Evolutionary conservation across 2,797 vertebrate species (phyloP).

Genomic region (Syndactyla subalaris): DNA sequence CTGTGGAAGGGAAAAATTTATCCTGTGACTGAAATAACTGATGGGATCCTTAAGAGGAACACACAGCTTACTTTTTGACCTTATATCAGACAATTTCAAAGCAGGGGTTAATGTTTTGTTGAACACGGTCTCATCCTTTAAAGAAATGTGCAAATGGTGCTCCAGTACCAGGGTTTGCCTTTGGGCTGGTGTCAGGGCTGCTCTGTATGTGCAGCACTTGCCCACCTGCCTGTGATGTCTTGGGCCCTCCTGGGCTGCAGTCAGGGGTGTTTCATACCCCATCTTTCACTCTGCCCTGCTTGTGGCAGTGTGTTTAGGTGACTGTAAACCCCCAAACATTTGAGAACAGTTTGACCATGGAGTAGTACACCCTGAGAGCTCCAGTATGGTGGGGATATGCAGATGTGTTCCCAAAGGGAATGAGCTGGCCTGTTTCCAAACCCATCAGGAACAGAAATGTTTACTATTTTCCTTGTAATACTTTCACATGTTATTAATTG

Average conservation of each 20-base stretch:
- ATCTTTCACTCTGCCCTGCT: not conserved
- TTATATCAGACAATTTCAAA: not conserved
- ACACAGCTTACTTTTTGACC: not conserved
- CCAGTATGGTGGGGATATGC: not conserved
- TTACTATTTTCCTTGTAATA: not conserved
- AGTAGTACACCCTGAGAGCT: not conserved
- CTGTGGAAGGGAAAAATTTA: not conserved
- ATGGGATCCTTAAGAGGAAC: not conserved
- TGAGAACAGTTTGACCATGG: not conserved
- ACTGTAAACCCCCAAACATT: not conserved
- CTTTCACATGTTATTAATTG: not conserved
- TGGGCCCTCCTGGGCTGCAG: not conserved
- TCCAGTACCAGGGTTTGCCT: not conserved
- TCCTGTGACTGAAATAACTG: not conserved
- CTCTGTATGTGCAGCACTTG: not conserved
- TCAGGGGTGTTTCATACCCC: fast-evolving
- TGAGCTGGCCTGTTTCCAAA: not conserved
- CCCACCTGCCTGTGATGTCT: not conserved
- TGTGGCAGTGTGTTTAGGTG: not conserved
- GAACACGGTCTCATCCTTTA: not conserved
- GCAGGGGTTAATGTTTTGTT: not conserved
- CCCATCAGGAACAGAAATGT: not conserved
- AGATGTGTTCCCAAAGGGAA: not conserved
- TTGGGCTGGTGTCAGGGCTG: not conserved
- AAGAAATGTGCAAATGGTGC: not conserved